Base-by-base conservation (phyloP, 2,797 vertebrate species). In the Siniperca scherzeri region DNA sequence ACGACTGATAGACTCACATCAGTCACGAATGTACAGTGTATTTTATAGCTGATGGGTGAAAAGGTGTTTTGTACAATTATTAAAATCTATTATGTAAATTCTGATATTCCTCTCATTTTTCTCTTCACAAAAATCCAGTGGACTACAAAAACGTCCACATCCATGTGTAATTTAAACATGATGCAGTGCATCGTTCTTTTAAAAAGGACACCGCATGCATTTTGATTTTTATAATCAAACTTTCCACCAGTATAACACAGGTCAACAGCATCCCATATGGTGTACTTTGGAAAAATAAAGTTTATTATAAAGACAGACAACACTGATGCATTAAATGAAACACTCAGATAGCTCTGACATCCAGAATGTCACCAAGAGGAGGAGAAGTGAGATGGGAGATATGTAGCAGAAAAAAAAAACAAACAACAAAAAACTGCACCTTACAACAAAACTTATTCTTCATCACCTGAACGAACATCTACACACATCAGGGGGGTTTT, bases 31-130 rank as follows among this genome's bases (percentile, higher is more conserved):
- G 88, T 88, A 93, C 86, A 92, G 81, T 84, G 76, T 90, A 88
- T 92, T 91, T 92, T 92, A 85, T 91, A 90, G 89, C 85, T 88
- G 60, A 89, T 75, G 68, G 57, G 62, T 86, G 52, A 79, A 87
- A 86, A 74, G 36, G 27, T 87, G 62, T 91, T 92, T 93, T 93
- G 79, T 90, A 92, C 78, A 80, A 90, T 88, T 88, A 88, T 92
- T 92, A 93, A 93, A 93, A 78, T 84, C 14, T 88, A 77, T 89
- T 77, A 64, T 70, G 46, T 42, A 82, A 86, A 83, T 76, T 73
- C 2, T 44, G 55, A 56, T 21, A 53, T 71, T 77, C 3, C 21
- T 73, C 21, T 82, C 4, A 30, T 86, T 80, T 64, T 78, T 71
- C 46, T 76, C 21, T 19, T 33, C 2, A 64, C 21, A 42, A 33